Evolutionary conservation across 2,113 vertebrate genomes (phyloP), one percentile per base, ranked within the genome.

Genomic region (Cygnus buccinator): DNA sequence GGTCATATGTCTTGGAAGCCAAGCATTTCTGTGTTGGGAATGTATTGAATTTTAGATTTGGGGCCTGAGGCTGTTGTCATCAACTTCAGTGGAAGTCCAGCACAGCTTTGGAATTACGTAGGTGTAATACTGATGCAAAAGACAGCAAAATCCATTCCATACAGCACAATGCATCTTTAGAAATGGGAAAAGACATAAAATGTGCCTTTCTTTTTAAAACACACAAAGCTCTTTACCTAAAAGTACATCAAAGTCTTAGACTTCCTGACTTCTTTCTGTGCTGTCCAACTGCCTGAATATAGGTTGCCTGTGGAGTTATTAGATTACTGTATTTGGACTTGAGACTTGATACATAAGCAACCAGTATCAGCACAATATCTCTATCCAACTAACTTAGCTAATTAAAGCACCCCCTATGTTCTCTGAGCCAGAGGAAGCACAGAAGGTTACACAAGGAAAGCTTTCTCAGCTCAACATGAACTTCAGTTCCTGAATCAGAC

Each of bases 131-230:
- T 89, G 73, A 83, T 83, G 58, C 10, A 8, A 52, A 84, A 75
- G 58, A 92, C 89, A 94, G 58, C 21, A 87, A 95, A 95, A 92
- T 84, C 66, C 41, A 58, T 61, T 93, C 55, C 62, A 39, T 67
- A 54, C 10, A 92, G 25, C 22, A 85, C 48, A 92, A 59, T 66
- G 10, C 37, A 79, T 33, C 72, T 65, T 95, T 91, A 90, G 79
- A 94, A 63, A 87, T 48, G 22, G 79, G 71, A 73, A 73, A 83
- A 50, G 15, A 31, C 29, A 33, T 48, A 92, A 7, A 84, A 37
- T 43, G 19, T 28, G 46, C 7, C 15, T 84, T 92, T 95, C 74
- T 70, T 85, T 91, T 93, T 74, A 91, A 87, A 94, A 57, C 10
- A 71, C 29, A 86, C 11, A 92, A 96, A 87, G 50, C 13, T 63